Base-by-base conservation (phyloP, 2,797 vertebrate genomes). In the Megaceryle alcyon region DNA sequence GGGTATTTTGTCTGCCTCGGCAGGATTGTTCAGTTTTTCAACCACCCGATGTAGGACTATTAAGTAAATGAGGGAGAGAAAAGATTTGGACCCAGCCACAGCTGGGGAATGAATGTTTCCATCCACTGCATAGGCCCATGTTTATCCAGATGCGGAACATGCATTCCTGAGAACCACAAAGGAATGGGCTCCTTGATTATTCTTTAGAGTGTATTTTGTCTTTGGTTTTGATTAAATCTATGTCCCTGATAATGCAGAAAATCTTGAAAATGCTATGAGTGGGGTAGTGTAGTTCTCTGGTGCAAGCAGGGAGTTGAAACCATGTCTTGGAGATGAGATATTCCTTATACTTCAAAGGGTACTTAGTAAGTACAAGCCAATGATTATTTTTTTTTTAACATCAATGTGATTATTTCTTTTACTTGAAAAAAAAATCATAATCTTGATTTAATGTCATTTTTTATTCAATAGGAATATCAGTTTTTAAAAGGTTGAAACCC, bases 131-230 rank as follows among this genome's bases (percentile, higher is more conserved):
- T 5, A 25, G 59, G 21, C 26, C 80, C 12, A 0, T 96, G 88
- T 90, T 96, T 97, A 84, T 88, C 92, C 96, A 96, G 93, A 86
- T 95, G 96, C 92, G 93, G 77, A 90, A 10, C 29, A 9, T 0
- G 2, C 54, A 16, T 95, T 97, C 92, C 83, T 69, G 43, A 72
- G 63, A 82, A 59, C 88, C 93, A 77, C 86, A 82, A 29, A 86
- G 73, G 73, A 86, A 84, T 64, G 66, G 88, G 31, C 70, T 92
- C 43, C 76, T 65, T 60, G n/a, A 10, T 25, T 90, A 35, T 73
- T 88, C 66, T 90, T 43, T 25, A 16, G 48, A 82, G 20, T 83
- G 37, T 71, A 18, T 90, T 92, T 82, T 78, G 41, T 56, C 71
- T 87, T 94, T 94, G 87, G 3, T 86, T 91, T 90, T 88, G 57